Evolutionary conservation across 2,888 invertebrate genomes (phyloP), one percentile per base, ranked within the genome.

Genomic region (Cancer borealis): DNA sequence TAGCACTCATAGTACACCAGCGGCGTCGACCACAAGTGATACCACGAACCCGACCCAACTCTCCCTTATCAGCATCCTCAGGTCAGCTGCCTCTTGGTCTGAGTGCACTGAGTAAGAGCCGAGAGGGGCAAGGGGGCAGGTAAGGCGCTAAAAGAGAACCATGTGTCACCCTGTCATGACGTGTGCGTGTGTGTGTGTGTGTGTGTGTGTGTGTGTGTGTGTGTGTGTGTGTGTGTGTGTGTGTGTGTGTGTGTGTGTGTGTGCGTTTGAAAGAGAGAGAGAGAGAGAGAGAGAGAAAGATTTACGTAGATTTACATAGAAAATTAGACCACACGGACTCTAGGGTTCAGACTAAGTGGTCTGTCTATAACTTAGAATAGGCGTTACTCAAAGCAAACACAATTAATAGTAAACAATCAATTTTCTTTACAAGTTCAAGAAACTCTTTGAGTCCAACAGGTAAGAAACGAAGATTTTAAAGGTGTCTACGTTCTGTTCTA

Each of bases 151-250:
- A 66, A 66, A 66, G 66, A 66, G 66, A 8, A 66, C 66, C 17
- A 66, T 66, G 66, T 66, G 66, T 66, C 66, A 66, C 66, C 66
- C 66, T 66, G 66, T 66, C 66, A 66, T 66, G 66, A 21, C 66
- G 3, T 5, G 66, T 17, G 66, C 1, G 66, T 17, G 66, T 17
- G 66, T 0, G 60, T 12, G 17, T 17, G 60, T 66, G 60, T 66
- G 60, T 66, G 60, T 66, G 60, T 66, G 60, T 66, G 60, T 66
- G 60, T 66, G 60, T 66, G 60, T 66, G 60, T 66, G 60, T 66
- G 60, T 66, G 60, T 66, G 60, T 66, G 60, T 66, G 60, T 66
- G 60, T 66, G 60, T 66, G 60, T 66, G 60, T 66, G 60, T 66
- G 60, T 66, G 60, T 66, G 60, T 66, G 60, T 66, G 60, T 66